Percentiles rank a stretch among this genome's conserved stretches.
These are phyloP conservation scores for Eueremaeus valkanovi DNA, from an alignment of 2,888 invertebrate genomes.

Conservation along the genomic window DNA sequence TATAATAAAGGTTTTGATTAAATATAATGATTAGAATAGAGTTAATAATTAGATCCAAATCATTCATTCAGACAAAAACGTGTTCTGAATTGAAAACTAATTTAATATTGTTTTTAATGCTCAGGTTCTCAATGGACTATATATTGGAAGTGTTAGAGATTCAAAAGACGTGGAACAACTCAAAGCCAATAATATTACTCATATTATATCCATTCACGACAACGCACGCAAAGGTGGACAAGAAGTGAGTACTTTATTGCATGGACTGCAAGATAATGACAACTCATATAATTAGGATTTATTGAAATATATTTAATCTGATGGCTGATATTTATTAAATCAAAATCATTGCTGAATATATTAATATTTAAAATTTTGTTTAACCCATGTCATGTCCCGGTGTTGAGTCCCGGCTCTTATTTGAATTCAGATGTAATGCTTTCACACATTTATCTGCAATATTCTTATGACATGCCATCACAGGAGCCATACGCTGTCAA, in stretches of 20 bases:
- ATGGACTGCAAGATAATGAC: no score
- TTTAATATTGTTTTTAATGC: constrained; percentile 42
- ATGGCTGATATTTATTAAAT: constrained; percentile 1
- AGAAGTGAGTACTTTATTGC: constrained; percentile 44
- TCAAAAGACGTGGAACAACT: constrained; percentile 87
- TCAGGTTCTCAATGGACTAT: constrained; percentile 87
- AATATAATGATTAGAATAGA: background rate
- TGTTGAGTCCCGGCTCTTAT: no score
- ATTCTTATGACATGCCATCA: no score
- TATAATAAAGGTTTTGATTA: background rate
- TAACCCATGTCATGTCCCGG: no score
- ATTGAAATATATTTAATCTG: background rate
- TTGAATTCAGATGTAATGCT: no score
- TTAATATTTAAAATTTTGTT: no score
- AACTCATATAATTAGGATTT: no score
- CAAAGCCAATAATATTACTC: constrained; percentile 82
- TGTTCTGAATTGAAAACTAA: background rate
- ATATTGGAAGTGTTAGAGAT: constrained; percentile 92
- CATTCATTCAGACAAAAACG: background rate
- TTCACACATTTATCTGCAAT: no score
- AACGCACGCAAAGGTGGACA: constrained; percentile 67
- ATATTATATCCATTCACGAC: constrained; percentile 93
- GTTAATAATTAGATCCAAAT: background rate
- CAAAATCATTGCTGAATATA: no score
- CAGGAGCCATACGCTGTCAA: no score